These are phyloP conservation scores for Lasioglossum zephyrum DNA, from an alignment of 2,888 invertebrate genomes.

Conservation along the genomic window DNA sequence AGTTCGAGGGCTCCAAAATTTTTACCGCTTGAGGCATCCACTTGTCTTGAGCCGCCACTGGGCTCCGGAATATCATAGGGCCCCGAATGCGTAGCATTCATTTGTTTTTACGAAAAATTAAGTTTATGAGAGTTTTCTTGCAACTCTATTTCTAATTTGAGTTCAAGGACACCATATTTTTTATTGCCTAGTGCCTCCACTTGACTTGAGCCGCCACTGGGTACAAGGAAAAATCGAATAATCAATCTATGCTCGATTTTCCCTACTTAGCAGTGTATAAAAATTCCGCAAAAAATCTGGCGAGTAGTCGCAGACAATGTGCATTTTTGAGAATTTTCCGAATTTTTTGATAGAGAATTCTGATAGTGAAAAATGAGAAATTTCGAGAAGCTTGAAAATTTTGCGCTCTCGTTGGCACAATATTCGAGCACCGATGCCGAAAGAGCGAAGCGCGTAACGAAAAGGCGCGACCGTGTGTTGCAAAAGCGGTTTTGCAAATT, in stretches of 20 bases:
- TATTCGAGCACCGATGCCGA: not conserved
- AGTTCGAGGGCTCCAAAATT: too few relatives aligned
- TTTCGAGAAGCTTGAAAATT: not conserved
- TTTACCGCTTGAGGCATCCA: too few relatives aligned
- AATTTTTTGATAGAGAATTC: not conserved
- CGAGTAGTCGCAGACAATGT: not conserved
- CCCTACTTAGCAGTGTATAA: not conserved
- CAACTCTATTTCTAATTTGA: too few relatives aligned
- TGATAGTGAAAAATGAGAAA: not conserved
- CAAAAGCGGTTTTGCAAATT: constrained; percentile 15
- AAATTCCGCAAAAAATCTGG: not conserved
- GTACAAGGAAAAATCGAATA: not conserved
- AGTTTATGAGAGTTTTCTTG: too few relatives aligned
- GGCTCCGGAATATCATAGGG: too few relatives aligned
- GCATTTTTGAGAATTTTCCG: not conserved
- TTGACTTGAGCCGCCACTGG: too few relatives aligned
- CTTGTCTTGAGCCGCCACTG: too few relatives aligned
- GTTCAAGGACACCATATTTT: too few relatives aligned
- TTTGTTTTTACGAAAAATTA: too few relatives aligned
- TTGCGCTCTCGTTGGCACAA: not conserved
- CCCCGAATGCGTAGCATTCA: too few relatives aligned
- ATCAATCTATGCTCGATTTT: not conserved
- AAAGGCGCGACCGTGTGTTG: constrained; percentile 3
- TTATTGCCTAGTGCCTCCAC: too few relatives aligned
- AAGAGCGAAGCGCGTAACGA: not conserved